A percentile compares a stretch with the other conserved stretches of the same genome.
Evolutionary conservation across 2,888 invertebrate species (phyloP).

Genomic region (Apamea sordens): DNA sequence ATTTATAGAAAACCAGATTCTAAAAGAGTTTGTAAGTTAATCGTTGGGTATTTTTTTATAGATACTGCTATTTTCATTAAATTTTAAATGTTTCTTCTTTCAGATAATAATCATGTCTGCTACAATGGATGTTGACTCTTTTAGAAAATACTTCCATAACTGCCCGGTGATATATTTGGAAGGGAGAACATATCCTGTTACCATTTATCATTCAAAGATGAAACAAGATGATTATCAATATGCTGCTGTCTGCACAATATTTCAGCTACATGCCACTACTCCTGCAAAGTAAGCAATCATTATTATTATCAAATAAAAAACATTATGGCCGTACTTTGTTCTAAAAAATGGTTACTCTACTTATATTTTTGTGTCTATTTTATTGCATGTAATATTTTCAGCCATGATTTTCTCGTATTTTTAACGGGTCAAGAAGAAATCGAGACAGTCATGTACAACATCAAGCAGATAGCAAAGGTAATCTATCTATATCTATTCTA

Average conservation of each 20-base stretch:
- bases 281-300: constrained; percentile 93
- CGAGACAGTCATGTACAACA: constrained; percentile 94
- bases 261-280: constrained; percentile 96
- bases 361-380: neutral
- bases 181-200: constrained; percentile 96
- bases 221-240: constrained; percentile 96
- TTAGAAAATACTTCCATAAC: constrained; percentile 96
- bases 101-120: constrained; percentile 97
- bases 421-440: constrained; percentile 99
- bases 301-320: too few species aligned
- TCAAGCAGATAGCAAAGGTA: constrained; percentile 93
- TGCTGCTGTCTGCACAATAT: constrained; percentile 95
- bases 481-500: too few species aligned
- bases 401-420: constrained; percentile 97
- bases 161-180: constrained; percentile 97
- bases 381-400: constrained; percentile 82
- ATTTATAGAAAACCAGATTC: neutral
- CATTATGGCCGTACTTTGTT: neutral
- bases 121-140: constrained; percentile 98
- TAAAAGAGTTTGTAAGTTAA: neutral
- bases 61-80: neutral
- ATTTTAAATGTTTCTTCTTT: constrained; percentile 22
- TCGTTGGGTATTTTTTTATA: neutral
- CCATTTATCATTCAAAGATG: constrained; percentile 93
- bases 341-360: neutral